Conservation (phyloP, 2,888 invertebrate species). For the Tetheella fluctuosa region DNA sequence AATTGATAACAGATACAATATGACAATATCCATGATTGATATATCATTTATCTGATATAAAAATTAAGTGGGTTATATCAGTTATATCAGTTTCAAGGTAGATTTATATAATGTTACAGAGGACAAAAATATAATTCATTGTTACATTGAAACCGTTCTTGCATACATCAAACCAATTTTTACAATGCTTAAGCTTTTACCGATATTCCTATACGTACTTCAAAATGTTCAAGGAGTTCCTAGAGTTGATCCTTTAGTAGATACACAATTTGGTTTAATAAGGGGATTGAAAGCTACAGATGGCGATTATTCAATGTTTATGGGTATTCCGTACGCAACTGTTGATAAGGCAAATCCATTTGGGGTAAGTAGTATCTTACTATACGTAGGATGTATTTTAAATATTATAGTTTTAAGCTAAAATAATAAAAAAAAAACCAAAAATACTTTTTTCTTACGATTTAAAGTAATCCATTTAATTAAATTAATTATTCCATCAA, state of each 20-base stretch:
- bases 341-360: conserved; percentile 56
- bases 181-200: conserved; percentile 21
- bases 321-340: conserved; percentile 64
- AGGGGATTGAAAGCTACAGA: conserved; percentile 53
- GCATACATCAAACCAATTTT: neutral
- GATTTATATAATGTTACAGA: neutral
- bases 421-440: no score
- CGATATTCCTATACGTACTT: conserved; percentile 25
- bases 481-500: no score
- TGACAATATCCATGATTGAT: no score
- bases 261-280: conserved; percentile 52
- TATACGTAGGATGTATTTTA: no score
- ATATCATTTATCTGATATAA: neutral
- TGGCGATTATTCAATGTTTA: conserved; percentile 59
- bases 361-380: conserved; percentile 66
- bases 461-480: neutral
- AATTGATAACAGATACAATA: neutral
- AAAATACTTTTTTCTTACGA: no score
- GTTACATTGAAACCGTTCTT: neutral
- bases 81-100: no score
- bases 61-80: neutral
- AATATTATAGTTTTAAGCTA: no score
- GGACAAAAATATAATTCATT: neutral
- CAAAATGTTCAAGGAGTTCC: conserved; percentile 28
- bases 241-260: conserved; percentile 54